Percentiles rank a stretch among this genome's conserved stretches.
These are phyloP conservation scores for Anticlea derivata DNA, from an alignment of 2,888 invertebrate genomes.

Conservation along the genomic window DNA sequence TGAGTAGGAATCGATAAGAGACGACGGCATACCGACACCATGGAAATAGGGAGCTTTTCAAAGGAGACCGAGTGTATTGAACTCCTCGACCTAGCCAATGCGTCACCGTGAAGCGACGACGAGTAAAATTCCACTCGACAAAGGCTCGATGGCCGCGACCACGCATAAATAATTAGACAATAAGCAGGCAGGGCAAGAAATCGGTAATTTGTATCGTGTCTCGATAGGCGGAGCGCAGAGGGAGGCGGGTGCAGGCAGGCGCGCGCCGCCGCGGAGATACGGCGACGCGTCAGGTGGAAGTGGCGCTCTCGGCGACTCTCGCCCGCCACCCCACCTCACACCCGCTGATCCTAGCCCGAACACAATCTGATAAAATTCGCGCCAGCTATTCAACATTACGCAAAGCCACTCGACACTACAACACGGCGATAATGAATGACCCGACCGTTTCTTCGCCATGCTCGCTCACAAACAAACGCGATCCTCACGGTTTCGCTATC, in stretches of 20 bases:
- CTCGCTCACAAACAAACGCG: constrained; percentile 57
- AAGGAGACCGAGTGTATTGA: constrained; percentile 65
- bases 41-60: constrained; percentile 23
- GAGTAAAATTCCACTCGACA: constrained; percentile 73
- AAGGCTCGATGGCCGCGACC: constrained; percentile 68
- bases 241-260: constrained; percentile 74
- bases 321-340: constrained; percentile 55
- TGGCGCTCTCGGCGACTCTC: constrained; percentile 67
- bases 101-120: constrained; percentile 63
- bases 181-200: constrained; percentile 80
- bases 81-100: constrained; percentile 72
- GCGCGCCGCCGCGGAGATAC: constrained; percentile 77
- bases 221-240: constrained; percentile 76
- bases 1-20: constrained; percentile 25
- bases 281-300: constrained; percentile 83
- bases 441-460: constrained; percentile 62
- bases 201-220: constrained; percentile 80
- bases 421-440: constrained; percentile 78
- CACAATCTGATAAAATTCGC: constrained; percentile 83
- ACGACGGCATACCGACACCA: constrained; percentile 18
- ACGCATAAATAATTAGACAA: constrained; percentile 81
- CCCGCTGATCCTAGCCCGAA: constrained; percentile 79
- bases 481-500: constrained; percentile 55
- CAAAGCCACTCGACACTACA: constrained; percentile 77
- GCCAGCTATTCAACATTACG: constrained; percentile 82